Base-by-base conservation (phyloP, 2,888 invertebrate genomes). In the Drosophila buzzatii region DNA sequence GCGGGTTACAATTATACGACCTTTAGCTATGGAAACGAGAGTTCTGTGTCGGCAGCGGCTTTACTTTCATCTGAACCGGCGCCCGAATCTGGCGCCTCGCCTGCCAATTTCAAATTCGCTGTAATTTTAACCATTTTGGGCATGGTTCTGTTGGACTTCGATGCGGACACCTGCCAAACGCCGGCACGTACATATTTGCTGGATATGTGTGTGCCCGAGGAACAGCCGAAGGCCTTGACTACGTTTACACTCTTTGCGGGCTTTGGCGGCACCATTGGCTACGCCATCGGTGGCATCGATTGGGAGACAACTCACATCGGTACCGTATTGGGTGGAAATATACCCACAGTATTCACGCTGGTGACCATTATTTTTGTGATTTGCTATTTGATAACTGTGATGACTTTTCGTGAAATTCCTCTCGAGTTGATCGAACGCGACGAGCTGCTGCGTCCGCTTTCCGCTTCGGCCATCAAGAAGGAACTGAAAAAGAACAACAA, bases 221-320 rank as follows among this genome's bases (percentile, higher is more conserved):
- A 95, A 89, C 95, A 95, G 80, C 93, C 94, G 0, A 92, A 93
- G 55, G 95, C 95, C 0, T 90, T 95, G 69, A 95, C 95, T 69
- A 94, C 94, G 49, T 95, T 95, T 82, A 95, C 95, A 0, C 93
- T 95, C 27, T 94, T 95, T 93, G 95, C 95, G 0, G 95, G 95
- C 1, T 87, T 95, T 1, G 95, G 95, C 1, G 95, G 95, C 14
- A 94, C 94, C 7, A 91, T 95, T 39, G 95, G 95, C 2, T 95
- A 95, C 89, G 92, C 94, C 20, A 91, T 95, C 65, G 94, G 95
- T 10, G 95, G 93, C 37, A 93, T 95, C 41, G 93, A 95, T 85
- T 95, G 95, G 95, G 94, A 94, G 79, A 87, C 90, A 0, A 94
- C 94, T 0, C 81, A 90, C n/a, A 90, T 94, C 44, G 93, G 91